phyloP scores from a whole-genome alignment of 2,888 invertebrate genomes.

The Eilema sororculum region DNA sequence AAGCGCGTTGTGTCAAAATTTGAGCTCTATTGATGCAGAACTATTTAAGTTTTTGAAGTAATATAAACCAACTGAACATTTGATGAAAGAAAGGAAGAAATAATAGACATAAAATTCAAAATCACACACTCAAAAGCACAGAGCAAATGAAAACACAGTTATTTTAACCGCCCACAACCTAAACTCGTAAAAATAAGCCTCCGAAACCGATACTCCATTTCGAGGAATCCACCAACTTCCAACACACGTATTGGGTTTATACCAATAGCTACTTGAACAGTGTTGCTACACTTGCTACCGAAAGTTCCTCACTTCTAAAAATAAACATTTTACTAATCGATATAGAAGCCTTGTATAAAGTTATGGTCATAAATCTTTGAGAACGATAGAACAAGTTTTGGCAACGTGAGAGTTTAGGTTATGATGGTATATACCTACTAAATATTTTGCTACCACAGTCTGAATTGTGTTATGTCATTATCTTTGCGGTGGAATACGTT shows the following conservation, averaged over 20 bases:
- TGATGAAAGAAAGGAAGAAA: too few relatives aligned
- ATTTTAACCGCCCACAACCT: neutral
- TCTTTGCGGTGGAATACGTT: too few relatives aligned
- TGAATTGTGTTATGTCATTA: neutral
- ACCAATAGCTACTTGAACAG: neutral
- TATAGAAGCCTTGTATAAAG: constrained; percentile 11
- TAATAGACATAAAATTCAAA: too few relatives aligned
- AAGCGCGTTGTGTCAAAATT: too few relatives aligned
- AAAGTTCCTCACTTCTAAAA: constrained; percentile 4
- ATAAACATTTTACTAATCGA: constrained; percentile 21
- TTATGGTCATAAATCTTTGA: constrained; percentile 10
- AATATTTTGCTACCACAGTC: neutral
- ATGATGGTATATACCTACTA: neutral
- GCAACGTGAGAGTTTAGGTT: neutral
- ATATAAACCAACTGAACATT: too few relatives aligned
- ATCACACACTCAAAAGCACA: too few relatives aligned
- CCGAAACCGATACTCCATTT: neutral
- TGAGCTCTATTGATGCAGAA: too few relatives aligned
- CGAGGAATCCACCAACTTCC: neutral
- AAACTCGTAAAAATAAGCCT: neutral
- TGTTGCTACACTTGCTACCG: constrained; percentile 1
- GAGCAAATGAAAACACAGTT: neutral
- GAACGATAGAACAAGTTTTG: neutral
- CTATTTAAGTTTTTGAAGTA: too few relatives aligned
- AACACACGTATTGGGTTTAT: constrained; percentile 3